Conservation (phyloP, 2,888 invertebrate species). For the Papilio elwesi region DNA sequence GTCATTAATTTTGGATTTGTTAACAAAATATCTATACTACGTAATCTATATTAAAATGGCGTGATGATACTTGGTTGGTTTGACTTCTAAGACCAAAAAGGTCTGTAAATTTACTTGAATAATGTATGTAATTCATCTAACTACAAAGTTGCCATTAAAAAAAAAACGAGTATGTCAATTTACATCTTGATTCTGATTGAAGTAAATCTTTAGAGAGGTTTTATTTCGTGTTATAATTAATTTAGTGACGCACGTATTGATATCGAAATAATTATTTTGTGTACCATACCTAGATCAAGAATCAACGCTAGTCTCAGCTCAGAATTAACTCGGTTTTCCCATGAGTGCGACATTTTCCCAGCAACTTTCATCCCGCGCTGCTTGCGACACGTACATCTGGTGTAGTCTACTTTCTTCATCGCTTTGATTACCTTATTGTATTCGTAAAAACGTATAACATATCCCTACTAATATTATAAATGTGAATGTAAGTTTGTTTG, state of each 20-base stretch:
- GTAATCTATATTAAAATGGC: background rate
- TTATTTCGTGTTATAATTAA: background rate
- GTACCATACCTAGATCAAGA: background rate
- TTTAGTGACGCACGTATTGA: background rate
- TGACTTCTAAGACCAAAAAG: background rate
- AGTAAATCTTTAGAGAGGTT: no score
- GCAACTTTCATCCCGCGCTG: constrained; percentile 17
- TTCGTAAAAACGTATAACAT: background rate
- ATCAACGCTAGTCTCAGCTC: background rate
- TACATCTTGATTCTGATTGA: no score
- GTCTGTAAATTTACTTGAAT: background rate
- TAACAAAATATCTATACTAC: constrained; percentile 1
- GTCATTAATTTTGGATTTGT: constrained; percentile 28
- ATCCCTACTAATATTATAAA: no score
- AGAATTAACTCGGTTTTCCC: constrained; percentile 23
- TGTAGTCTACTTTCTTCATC: constrained; percentile 4
- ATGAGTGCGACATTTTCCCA: constrained; percentile 31
- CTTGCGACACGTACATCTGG: background rate
- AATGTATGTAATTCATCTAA: no score
- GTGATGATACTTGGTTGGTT: background rate
- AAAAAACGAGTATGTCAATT: no score
- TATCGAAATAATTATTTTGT: constrained; percentile 7
- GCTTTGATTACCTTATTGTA: background rate
- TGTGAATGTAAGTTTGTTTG: no score
- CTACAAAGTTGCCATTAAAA: no score